Base-by-base conservation (phyloP, 2,113 vertebrate genomes). In the Menidia beryllina region DNA sequence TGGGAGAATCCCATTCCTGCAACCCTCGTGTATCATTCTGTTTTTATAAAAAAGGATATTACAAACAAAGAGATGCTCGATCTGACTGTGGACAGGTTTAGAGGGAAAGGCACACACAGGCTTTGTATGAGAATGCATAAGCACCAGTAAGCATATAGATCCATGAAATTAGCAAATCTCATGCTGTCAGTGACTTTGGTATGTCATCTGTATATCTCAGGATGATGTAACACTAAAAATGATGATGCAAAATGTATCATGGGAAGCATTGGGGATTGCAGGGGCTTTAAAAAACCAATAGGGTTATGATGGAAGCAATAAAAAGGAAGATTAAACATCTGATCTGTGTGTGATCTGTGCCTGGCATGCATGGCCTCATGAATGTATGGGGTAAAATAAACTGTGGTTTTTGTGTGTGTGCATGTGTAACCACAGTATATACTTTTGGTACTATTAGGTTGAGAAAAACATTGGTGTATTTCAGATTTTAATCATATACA, bases 321-420 rank as follows among this genome's bases (percentile, higher is more conserved):
- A 72, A 59, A 63, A 61, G 48, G 27, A 15, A 26, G 53, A 69
- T 64, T 57, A 57, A 67, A 69, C 61, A 66, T 61, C n/a, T n/a
- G 14, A 21, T 5, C 23, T 45, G 36, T 19, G 20, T 24, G 41
- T 59, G 14, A 67, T 70, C 51, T 65, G 7, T 34, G 41, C 30
- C 30, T 41, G 4, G 43, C 38, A 41, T 48, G 26, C 45, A 23
- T 21, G 4, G 41, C 41, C 41, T 17, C 2, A 19, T 45, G 41
- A 45, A 45, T 45, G n/a, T 34, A 10, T 34, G 30, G 30, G 39
- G 17, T n/a, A 17, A 15, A 45, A n/a, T n/a, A 45, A 45, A 15
- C 17, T 43, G 14, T 7, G 6, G n/a, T n/a, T n/a, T 43, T 14
- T 43, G 6, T 5, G 17, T 43, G 41, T 43, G 41, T 43, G 15